Evolutionary conservation across 2,113 vertebrate genomes (phyloP).

Genomic region (Pao palembangensis): DNA sequence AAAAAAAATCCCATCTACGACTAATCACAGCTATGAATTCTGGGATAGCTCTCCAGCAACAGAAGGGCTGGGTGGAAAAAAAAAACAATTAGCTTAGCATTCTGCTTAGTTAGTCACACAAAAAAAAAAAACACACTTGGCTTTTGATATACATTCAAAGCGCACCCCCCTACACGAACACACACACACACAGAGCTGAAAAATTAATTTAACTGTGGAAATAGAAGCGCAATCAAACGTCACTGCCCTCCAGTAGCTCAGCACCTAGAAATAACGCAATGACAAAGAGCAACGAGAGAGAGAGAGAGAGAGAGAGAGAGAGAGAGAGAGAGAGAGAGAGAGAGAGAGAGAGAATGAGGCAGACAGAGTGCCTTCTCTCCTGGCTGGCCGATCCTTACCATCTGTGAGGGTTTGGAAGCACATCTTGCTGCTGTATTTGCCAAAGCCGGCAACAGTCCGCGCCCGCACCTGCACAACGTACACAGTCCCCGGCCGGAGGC

Average conservation of each 20-base stretch:
- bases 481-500: slow-evolving; percentile 86
- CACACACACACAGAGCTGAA: slow-evolving; percentile 28
- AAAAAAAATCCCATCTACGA: slow-evolving; percentile 65
- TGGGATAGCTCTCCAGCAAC: slow-evolving; percentile 63
- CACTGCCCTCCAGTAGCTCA: slow-evolving; percentile 16
- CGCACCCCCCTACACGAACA: background rate
- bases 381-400: slow-evolving; percentile 78
- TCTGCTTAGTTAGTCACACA: slow-evolving; percentile 67
- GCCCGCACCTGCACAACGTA: slow-evolving; percentile 97
- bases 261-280: slow-evolving; percentile 42
- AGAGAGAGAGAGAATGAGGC: slow-evolving; percentile 4
- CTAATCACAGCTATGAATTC: slow-evolving; percentile 74
- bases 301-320: slow-evolving; percentile 11
- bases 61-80: slow-evolving; percentile 60
- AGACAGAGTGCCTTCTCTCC: slow-evolving; percentile 41
- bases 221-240: slow-evolving; percentile 54
- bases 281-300: slow-evolving; percentile 31
- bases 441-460: slow-evolving; percentile 93
- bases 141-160: slow-evolving; percentile 19
- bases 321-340: slow-evolving; percentile 8
- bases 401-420: slow-evolving; percentile 98
- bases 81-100: slow-evolving; percentile 70
- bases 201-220: slow-evolving; percentile 56
- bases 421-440: slow-evolving; percentile 99
- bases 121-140: slow-evolving; percentile 59